A percentile compares a stretch with the other conserved stretches of the same genome.
These are phyloP conservation scores for Eurytoma adleriae DNA, from an alignment of 2,888 invertebrate species.

Conservation along the genomic window DNA sequence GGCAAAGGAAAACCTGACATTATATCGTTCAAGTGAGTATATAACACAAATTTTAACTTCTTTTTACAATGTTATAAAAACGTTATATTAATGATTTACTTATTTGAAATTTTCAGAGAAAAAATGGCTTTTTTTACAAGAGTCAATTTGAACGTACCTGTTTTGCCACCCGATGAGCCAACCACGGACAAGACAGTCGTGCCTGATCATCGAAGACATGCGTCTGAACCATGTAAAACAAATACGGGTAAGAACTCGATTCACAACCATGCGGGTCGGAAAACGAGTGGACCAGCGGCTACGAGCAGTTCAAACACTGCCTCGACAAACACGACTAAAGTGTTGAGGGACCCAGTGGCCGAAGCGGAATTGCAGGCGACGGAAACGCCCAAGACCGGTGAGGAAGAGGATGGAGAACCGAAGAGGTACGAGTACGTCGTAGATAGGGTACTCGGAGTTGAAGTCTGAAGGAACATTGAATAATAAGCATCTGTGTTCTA, in stretches of 20 bases:
- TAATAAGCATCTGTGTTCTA: too few relatives aligned
- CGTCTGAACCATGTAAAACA: conserved; percentile 67
- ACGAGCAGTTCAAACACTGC: not conserved
- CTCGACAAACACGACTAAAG: conserved; percentile 33
- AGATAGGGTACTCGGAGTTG: conserved; percentile 89
- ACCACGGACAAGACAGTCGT: conserved; percentile 41
- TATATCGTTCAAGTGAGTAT: conserved; percentile 92
- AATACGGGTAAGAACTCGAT: not conserved
- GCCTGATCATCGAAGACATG: conserved; percentile 67
- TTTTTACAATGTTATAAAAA: too few relatives aligned
- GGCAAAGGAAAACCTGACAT: conserved; percentile 93
- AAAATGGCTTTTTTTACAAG: conserved; percentile 98
- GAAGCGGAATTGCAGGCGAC: conserved; percentile 29
- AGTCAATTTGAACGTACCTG: conserved; percentile 86
- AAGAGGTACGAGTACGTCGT: conserved; percentile 89
- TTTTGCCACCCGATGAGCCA: conserved; percentile 83
- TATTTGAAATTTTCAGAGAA: conserved; percentile 82
- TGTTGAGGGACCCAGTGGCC: conserved; percentile 69
- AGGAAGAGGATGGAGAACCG: conserved; percentile 71
- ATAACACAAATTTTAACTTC: conserved; percentile 6
- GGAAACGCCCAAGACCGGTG: conserved; percentile 52
- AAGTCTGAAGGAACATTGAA: conserved; percentile 80
- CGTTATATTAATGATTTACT: not conserved
- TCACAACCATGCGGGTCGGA: conserved; percentile 41
- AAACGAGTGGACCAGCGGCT: conserved; percentile 43